A percentile compares a stretch with the other conserved stretches of the same genome.
Evolutionary conservation across 2,797 vertebrate species (phyloP).

Genomic region (Periparus ater): DNA sequence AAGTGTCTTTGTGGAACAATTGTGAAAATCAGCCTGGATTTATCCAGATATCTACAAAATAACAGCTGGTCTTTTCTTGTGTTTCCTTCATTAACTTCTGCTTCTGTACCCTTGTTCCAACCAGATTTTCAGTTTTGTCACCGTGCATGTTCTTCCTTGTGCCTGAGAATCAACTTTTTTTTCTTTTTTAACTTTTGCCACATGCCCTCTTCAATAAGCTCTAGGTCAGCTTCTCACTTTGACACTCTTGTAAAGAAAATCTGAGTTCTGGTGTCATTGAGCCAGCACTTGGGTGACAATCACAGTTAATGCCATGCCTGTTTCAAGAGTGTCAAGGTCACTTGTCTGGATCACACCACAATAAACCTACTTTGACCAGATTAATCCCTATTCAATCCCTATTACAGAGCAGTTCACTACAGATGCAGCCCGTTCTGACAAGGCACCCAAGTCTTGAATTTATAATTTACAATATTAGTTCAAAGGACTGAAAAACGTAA

Average conservation of each 20-base stretch:
- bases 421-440: not conserved
- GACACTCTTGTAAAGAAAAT: not conserved
- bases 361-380: not conserved
- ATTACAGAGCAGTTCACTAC: not conserved
- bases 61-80: not conserved
- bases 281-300: not conserved
- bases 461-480: not conserved
- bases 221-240: not conserved
- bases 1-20: not conserved
- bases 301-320: not conserved
- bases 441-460: not conserved
- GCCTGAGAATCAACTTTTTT: not conserved
- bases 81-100: not conserved
- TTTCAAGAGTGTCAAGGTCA: not conserved
- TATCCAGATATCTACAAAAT: not conserved
- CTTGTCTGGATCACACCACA: not conserved
- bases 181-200: not conserved
- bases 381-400: not conserved
- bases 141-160: accelerated
- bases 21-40: not conserved
- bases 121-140: not conserved
- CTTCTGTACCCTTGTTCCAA: not conserved
- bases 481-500: constrained; percentile 8
- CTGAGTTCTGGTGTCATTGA: not conserved
- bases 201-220: not conserved